Evolutionary conservation across 2,797 vertebrate genomes (phyloP).

Genomic region (Coluber constrictor): DNA sequence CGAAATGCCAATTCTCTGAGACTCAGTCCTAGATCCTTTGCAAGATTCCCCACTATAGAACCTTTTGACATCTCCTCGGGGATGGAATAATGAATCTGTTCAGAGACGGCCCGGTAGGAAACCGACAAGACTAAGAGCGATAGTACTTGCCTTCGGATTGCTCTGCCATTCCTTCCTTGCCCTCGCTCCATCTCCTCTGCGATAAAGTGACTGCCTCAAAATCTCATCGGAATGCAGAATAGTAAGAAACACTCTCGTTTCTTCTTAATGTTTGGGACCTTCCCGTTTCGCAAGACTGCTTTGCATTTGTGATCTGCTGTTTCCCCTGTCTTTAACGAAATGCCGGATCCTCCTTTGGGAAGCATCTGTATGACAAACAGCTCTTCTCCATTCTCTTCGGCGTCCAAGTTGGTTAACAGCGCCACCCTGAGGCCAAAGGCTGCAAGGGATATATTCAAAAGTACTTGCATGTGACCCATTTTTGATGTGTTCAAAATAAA

Average conservation of each 20-base stretch:
- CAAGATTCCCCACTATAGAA: slow-evolving; percentile 42
- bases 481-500: not conserved
- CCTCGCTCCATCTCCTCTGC: slow-evolving; percentile 4
- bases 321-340: slow-evolving; percentile 21
- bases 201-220: slow-evolving; percentile 37
- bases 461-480: not conserved
- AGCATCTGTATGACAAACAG: not conserved
- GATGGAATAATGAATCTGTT: slow-evolving; percentile 29
- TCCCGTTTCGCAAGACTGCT: not conserved
- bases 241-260: not conserved
- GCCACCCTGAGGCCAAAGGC: slow-evolving; percentile 20
- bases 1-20: slow-evolving; percentile 46
- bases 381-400: not conserved
- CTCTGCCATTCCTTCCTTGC: slow-evolving; percentile 51
- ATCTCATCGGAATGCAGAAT: not conserved
- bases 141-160: slow-evolving; percentile 56
- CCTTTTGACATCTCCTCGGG: slow-evolving; percentile 39
- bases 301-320: not conserved
- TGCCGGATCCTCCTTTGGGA: not conserved
- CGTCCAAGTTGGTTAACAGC: slow-evolving; percentile 2
- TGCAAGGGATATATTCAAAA: slow-evolving; percentile 1
- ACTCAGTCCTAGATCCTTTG: slow-evolving; percentile 36
- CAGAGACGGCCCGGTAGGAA: slow-evolving; percentile 61
- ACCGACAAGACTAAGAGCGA: slow-evolving; percentile 66
- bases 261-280: not conserved